A percentile compares a stretch with the other conserved stretches of the same genome.
phyloP scores from a whole-genome alignment of 2,113 vertebrate genomes.

The Aptenodytes patagonicus region DNA sequence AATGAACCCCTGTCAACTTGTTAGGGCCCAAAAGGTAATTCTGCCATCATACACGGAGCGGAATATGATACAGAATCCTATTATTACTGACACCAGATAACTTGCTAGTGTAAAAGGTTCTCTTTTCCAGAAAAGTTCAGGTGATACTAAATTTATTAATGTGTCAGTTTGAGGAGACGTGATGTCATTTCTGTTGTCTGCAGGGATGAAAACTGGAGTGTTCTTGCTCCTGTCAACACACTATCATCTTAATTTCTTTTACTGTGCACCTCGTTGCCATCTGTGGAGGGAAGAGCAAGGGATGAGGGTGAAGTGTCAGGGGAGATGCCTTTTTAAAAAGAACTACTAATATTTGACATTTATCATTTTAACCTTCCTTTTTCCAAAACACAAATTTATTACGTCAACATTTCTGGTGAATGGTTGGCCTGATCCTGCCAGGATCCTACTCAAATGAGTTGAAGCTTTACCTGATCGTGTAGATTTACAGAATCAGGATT shows the following conservation, averaged over 20 bases:
- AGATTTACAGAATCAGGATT: not conserved
- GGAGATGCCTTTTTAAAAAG: slow-evolving; percentile 72
- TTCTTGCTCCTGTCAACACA: slow-evolving; percentile 87
- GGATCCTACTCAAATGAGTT: not conserved
- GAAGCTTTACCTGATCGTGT: not conserved
- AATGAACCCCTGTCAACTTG: slow-evolving; percentile 92
- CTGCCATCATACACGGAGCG: slow-evolving; percentile 80
- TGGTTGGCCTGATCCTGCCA: not conserved
- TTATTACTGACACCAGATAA: slow-evolving; percentile 88
- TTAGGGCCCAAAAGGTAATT: slow-evolving; percentile 85
- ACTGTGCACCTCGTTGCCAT: slow-evolving; percentile 80
- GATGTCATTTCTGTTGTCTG: slow-evolving; percentile 87
- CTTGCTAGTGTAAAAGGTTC: slow-evolving; percentile 84
- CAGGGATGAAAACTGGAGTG: slow-evolving; percentile 80
- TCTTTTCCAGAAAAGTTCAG: slow-evolving; percentile 86
- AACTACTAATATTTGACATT: slow-evolving; percentile 85
- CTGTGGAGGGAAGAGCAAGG: slow-evolving; percentile 70
- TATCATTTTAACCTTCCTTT: slow-evolving; percentile 70
- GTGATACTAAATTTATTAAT: slow-evolving; percentile 96
- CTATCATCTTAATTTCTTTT: slow-evolving; percentile 90
- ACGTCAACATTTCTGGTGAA: not conserved
- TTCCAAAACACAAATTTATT: not conserved
- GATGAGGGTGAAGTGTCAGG: slow-evolving; percentile 67
- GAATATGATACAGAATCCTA: slow-evolving; percentile 79
- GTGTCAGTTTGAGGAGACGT: slow-evolving; percentile 83